phyloP scores from a whole-genome alignment of 2,888 invertebrate genomes.

The Tetramorium bicarinatum region DNA sequence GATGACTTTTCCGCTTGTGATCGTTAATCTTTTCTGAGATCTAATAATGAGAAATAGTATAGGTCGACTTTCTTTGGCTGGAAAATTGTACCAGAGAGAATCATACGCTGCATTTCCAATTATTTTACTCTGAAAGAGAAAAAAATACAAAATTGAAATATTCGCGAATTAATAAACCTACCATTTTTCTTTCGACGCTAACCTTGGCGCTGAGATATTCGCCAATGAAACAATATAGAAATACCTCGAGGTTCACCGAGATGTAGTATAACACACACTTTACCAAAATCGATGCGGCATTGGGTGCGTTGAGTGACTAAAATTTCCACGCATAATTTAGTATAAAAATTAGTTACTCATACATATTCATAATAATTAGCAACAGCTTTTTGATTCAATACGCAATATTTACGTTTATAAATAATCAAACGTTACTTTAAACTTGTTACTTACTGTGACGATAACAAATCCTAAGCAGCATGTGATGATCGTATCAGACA shows the following conservation, averaged over 20 bases:
- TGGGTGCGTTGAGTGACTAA: constrained; percentile 58
- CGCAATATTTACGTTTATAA: not conserved
- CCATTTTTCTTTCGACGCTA: not conserved
- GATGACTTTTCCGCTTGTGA: constrained; percentile 68
- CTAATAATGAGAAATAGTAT: constrained; percentile 61
- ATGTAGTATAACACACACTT: constrained; percentile 64
- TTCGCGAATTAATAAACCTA: not conserved
- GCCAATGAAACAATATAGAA: constrained; percentile 71
- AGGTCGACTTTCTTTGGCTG: constrained; percentile 48
- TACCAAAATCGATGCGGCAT: constrained; percentile 49
- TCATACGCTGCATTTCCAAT: constrained; percentile 63
- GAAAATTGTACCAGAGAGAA: constrained; percentile 68
- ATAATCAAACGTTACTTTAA: not conserved
- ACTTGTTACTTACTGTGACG: constrained; percentile 58
- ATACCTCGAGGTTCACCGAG: constrained; percentile 57
- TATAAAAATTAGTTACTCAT: not conserved
- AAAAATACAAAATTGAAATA: not conserved
- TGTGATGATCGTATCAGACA: constrained; percentile 62
- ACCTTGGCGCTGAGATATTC: constrained; percentile 74
- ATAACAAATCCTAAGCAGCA: constrained; percentile 67
- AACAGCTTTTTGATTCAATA: not conserved
- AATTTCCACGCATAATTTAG: not conserved
- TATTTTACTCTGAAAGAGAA: constrained; percentile 57
- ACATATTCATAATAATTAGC: not conserved
- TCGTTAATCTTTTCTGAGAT: constrained; percentile 57